Percentiles rank a stretch among this genome's conserved stretches.
Conservation (phyloP, 2,113 vertebrate species). For the Paracanthobrama guichenoti region DNA sequence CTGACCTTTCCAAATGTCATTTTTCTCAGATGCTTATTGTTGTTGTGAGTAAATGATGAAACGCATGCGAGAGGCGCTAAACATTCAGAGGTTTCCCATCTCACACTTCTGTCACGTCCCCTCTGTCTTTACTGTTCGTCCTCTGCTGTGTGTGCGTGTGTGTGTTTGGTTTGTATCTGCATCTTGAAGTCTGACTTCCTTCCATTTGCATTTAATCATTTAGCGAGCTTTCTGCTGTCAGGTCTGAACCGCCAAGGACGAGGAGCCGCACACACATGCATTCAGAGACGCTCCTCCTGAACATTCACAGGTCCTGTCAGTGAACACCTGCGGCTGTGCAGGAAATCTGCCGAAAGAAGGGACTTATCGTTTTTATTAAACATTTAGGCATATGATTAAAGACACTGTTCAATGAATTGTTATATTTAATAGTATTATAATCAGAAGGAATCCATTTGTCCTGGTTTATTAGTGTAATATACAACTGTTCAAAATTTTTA, state of each 20-base stretch:
- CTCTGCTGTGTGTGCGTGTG: background rate
- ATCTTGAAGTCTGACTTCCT: constrained; percentile 11
- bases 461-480: background rate
- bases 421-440: background rate
- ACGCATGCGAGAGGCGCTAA: constrained; percentile 6
- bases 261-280: background rate
- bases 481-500: too few relatives aligned
- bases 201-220: constrained; percentile 14
- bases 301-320: background rate
- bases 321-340: background rate
- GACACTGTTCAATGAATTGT: background rate
- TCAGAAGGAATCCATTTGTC: background rate
- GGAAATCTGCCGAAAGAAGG: background rate
- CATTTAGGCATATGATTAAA: background rate
- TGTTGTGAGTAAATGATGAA: constrained; percentile 49
- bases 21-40: constrained; percentile 36
- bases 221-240: constrained; percentile 17
- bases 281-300: background rate
- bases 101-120: background rate
- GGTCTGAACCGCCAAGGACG: background rate
- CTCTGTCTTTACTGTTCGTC: background rate
- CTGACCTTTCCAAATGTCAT: constrained; percentile 55
- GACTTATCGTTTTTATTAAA: background rate
- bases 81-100: background rate
- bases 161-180: constrained; percentile 11